phyloP scores from a whole-genome alignment of 2,797 vertebrate species.

The Thamnophis elegans region DNA sequence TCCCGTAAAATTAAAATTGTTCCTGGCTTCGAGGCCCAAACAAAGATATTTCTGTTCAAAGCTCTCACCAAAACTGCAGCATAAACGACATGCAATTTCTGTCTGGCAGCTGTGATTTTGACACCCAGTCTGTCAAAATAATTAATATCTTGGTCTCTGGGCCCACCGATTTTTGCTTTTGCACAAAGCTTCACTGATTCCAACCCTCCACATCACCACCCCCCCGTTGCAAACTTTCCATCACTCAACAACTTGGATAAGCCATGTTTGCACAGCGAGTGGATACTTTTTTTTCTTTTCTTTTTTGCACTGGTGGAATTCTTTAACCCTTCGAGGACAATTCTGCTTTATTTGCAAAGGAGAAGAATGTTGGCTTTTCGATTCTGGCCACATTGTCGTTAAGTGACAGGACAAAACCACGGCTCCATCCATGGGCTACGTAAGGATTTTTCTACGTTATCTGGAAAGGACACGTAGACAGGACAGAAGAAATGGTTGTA shows the following conservation, averaged over 20 bases:
- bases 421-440: background rate
- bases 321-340: slow-evolving; percentile 8
- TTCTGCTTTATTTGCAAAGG: slow-evolving; percentile 30
- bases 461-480: no score
- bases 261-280: slow-evolving; percentile 43
- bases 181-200: slow-evolving; percentile 39
- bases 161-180: fast-evolving
- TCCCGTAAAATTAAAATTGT: background rate
- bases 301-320: slow-evolving; percentile 47
- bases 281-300: slow-evolving; percentile 35
- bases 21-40: slow-evolving; percentile 20
- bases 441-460: background rate
- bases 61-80: slow-evolving; percentile 14
- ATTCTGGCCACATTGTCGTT: background rate
- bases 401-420: background rate
- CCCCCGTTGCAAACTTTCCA: background rate
- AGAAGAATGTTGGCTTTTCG: background rate
- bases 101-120: slow-evolving; percentile 42
- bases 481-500: no score
- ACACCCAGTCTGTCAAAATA: slow-evolving; percentile 32
- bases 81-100: slow-evolving; percentile 30
- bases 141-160: slow-evolving; percentile 17
- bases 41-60: slow-evolving; percentile 40
- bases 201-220: background rate
- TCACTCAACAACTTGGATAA: slow-evolving; percentile 23